Evolutionary conservation across 1,140 invertebrate species (phyloP).

Genomic region (Halesus radiatus): DNA sequence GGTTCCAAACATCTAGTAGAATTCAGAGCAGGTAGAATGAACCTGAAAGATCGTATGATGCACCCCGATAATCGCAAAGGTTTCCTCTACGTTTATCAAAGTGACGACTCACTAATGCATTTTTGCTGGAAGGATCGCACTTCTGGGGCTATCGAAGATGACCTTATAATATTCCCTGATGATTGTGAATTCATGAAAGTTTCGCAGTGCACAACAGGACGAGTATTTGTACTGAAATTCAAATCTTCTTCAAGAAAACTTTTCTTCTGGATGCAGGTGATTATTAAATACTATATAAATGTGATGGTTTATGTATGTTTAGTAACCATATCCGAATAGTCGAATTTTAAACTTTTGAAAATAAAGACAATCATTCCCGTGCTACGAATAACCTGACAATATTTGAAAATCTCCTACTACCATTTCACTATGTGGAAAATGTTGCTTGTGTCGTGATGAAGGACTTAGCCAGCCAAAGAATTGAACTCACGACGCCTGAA

Average conservation of each 20-base stretch:
- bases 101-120: slow-evolving; percentile 96
- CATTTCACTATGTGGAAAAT: too few species aligned
- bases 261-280: slow-evolving; percentile 98
- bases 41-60: slow-evolving; percentile 92
- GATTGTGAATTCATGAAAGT: slow-evolving; percentile 98
- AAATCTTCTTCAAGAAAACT: slow-evolving; percentile 93
- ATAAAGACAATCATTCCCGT: too few species aligned
- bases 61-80: slow-evolving; percentile 97
- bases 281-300: not conserved
- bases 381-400: too few species aligned
- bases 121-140: slow-evolving; percentile 98
- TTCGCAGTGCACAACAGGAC: slow-evolving; percentile 94
- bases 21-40: slow-evolving; percentile 97
- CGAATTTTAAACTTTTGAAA: too few species aligned
- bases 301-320: too few species aligned
- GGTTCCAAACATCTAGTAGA: slow-evolving; percentile 94
- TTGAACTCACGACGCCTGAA: too few species aligned
- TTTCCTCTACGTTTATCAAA: slow-evolving; percentile 93
- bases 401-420: too few species aligned
- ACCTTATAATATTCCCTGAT: slow-evolving; percentile 98
- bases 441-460: too few species aligned
- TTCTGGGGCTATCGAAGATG: slow-evolving; percentile 78
- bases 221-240: slow-evolving; percentile 96
- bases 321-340: too few species aligned
- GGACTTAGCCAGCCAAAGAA: too few species aligned